These are phyloP conservation scores for Erpobdella octoculata DNA, from an alignment of 2,888 invertebrate genomes.

Conservation along the genomic window DNA sequence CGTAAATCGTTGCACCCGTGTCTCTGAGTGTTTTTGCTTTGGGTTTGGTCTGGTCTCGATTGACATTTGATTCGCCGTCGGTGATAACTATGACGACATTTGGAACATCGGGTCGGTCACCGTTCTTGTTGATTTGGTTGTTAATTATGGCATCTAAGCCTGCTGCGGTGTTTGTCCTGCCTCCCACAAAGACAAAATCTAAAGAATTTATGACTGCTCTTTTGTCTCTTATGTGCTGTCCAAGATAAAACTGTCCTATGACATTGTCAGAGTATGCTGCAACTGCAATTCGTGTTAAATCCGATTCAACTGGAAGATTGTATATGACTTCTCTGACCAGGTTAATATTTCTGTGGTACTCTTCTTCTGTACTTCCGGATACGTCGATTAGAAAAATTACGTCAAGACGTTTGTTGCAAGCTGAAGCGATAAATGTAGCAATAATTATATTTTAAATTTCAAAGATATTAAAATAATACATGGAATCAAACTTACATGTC, in stretches of 20 bases:
- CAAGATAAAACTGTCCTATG: conserved; percentile 42
- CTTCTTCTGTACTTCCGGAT: conserved; percentile 36
- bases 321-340: conserved; percentile 34
- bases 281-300: conserved; percentile 33
- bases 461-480: neutral
- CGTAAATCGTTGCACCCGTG: conserved; percentile 30
- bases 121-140: conserved; percentile 27
- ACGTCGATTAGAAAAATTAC: conserved; percentile 38
- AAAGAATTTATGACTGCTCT: conserved; percentile 40
- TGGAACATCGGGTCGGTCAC: conserved; percentile 33
- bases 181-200: conserved; percentile 41
- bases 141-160: conserved; percentile 35
- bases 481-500: conserved; percentile 39
- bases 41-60: conserved; percentile 33
- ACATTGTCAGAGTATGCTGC: conserved; percentile 34
- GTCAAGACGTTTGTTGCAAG: conserved; percentile 35
- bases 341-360: conserved; percentile 31
- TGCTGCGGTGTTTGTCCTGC: conserved; percentile 45
- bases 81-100: conserved; percentile 36
- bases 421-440: conserved; percentile 27
- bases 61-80: conserved; percentile 37
- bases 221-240: conserved; percentile 39
- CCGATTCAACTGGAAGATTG: conserved; percentile 36
- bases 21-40: conserved; percentile 31
- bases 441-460: neutral